A percentile compares a stretch with the other conserved stretches of the same genome.
These are phyloP conservation scores for Tolmerus cingulatus DNA, from an alignment of 2,888 invertebrate species.

Conservation along the genomic window DNA sequence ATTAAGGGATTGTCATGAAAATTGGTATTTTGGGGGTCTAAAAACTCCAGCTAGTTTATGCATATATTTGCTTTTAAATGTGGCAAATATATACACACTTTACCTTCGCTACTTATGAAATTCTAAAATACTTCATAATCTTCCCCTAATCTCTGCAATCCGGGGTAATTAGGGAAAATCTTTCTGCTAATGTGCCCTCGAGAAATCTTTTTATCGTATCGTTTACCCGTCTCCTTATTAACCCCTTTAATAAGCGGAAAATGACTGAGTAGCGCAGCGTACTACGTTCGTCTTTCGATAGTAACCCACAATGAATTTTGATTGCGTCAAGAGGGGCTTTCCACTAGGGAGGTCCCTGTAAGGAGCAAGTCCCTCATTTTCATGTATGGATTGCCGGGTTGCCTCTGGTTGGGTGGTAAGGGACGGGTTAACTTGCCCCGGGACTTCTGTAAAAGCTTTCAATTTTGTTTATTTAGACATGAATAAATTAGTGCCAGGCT, in stretches of 20 bases:
- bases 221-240: not conserved
- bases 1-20: too few species aligned
- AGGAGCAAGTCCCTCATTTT: not conserved
- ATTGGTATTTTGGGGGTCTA: too few species aligned
- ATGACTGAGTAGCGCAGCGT: not conserved
- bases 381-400: not conserved
- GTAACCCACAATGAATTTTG: not conserved
- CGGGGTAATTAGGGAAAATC: not conserved
- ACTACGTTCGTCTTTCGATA: not conserved
- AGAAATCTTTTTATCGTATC: not conserved
- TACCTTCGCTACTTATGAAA: not conserved
- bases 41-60: too few species aligned
- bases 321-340: not conserved
- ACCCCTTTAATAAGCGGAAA: not conserved
- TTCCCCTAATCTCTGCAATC: not conserved
- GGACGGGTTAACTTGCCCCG: not conserved
- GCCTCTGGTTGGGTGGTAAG: not conserved
- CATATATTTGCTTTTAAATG: too few species aligned
- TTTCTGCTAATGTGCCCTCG: not conserved
- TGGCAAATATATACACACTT: too few species aligned
- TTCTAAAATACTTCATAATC: not conserved
- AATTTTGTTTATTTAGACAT: conserved; percentile 23
- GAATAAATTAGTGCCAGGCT: conserved; percentile 16
- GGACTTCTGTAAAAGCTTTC: not conserved
- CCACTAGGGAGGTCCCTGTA: not conserved